These are phyloP conservation scores for Proteles cristata DNA, from an alignment of 2,113 vertebrate species.

Conservation along the genomic window DNA sequence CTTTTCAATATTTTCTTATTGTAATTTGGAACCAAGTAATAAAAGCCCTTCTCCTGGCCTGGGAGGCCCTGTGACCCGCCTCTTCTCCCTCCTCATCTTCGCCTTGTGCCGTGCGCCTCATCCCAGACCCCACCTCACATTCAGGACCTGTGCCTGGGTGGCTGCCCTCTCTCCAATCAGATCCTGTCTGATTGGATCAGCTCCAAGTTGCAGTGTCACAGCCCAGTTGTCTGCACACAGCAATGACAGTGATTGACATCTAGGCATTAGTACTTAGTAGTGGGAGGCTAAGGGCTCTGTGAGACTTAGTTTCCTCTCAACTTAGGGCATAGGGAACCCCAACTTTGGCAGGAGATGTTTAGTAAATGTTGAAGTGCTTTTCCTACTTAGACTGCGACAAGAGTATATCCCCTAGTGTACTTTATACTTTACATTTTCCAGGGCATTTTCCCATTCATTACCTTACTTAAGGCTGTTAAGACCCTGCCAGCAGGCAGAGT, in stretches of 20 bases:
- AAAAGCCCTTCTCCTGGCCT: not conserved
- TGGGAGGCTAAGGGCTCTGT: not conserved
- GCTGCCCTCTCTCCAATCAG: not conserved
- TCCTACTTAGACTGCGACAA: not conserved
- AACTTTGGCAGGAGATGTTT: not conserved
- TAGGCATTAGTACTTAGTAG: not conserved
- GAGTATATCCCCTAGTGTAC: not conserved
- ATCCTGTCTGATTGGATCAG: not conserved
- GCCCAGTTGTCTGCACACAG: not conserved
- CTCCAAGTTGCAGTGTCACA: not conserved
- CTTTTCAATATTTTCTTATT: not conserved
- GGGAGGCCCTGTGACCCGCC: not conserved
- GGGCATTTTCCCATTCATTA: not conserved
- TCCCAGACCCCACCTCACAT: accelerated
- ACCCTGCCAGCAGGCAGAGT: not conserved
- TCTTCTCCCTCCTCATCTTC: not conserved
- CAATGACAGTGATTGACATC: not conserved
- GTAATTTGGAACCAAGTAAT: not conserved
- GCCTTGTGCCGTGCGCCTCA: accelerated
- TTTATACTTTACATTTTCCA: not conserved
- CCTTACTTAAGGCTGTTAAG: not conserved
- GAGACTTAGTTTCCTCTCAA: not conserved
- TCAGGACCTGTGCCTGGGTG: not conserved
- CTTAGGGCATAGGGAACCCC: not conserved
- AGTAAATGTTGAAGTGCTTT: not conserved